Conservation (phyloP, 1,140 invertebrate species). For the Tetramorium simillimum region DNA sequence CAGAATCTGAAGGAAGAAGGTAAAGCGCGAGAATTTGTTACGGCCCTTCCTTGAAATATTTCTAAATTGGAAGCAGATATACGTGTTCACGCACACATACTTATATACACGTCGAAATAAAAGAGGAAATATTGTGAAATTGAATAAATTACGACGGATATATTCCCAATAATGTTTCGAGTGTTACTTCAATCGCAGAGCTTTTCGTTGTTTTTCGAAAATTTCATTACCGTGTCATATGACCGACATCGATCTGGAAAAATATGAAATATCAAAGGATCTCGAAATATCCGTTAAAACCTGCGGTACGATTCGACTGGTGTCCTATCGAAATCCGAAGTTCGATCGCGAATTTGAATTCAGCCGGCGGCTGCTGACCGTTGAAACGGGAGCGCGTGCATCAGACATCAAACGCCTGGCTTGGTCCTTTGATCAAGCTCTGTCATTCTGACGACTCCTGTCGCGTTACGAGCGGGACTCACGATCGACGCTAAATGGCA, state of each 20-base stretch:
- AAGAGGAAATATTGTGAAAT: constrained; percentile 16
- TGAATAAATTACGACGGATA: constrained; percentile 31
- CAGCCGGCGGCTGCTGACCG: constrained; percentile 63
- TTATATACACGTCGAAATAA: neutral
- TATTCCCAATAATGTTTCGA: constrained; percentile 23
- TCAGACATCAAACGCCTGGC: constrained; percentile 80
- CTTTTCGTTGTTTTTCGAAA: constrained; percentile 56
- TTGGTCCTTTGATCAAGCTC: constrained; percentile 80
- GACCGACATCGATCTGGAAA: constrained; percentile 46
- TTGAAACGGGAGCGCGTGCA: constrained; percentile 76
- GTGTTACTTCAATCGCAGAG: constrained; percentile 48
- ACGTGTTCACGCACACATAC: too few species aligned
- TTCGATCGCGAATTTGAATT: constrained; percentile 73
- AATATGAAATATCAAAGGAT: constrained; percentile 62
- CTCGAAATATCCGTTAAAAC: constrained; percentile 63
- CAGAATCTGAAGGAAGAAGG: neutral
- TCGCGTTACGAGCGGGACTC: constrained; percentile 64
- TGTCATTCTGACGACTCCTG: constrained; percentile 80
- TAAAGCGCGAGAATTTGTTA: neutral
- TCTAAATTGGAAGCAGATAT: neutral
- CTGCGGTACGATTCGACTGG: constrained; percentile 28
- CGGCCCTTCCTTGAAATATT: constrained; percentile 3
- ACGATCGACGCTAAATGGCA: constrained; percentile 59
- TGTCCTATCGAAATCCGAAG: constrained; percentile 71
- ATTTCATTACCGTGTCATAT: constrained; percentile 48